Evolutionary conservation across 2,797 vertebrate species (phyloP), one percentile per base, ranked within the genome.

Genomic region (Molossus alvarezi): DNA sequence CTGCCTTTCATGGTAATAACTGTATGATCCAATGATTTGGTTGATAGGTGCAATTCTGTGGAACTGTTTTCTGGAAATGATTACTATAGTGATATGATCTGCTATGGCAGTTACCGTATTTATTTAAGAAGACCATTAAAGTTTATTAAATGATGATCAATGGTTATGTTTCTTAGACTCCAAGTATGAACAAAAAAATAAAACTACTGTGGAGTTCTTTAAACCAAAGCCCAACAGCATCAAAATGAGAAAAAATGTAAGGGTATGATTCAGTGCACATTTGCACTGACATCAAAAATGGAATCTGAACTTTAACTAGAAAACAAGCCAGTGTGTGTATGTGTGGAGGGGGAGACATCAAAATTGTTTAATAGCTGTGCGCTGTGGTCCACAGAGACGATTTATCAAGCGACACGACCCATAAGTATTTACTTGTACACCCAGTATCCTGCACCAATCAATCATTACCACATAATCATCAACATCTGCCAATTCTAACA

Each of bases 1-100:
- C 98, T 98, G 97, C 93, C 98, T 98, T 97, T 97, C 48, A 89
- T 87, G 97, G 98, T 96, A 97, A 90, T 88, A 88, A 91, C 29
- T 95, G 96, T 76, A 95, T 75, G 88, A 95, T 97, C 77, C 73
- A 33, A 95, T 72, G 92, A 97, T 95, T 5, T 95, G 94, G 98
- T n/a, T 91, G 96, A 96, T 85, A 96, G 95, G 96, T 97, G 84
- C 93, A 94, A 79, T 15, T 91, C 53, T 80, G 88, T 69, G 93
- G 48, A 97, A 93, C 87, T 94, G 95, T 96, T 89, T 83, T 92
- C 51, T 11, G 84, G 71, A 93, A 96, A 95, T 83, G 69, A 95
- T 64, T 77, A 97, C 45, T 11, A n/a, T 53, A 88, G 96, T 89
- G 11, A 86, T 91, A 96, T 90, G 69, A 51, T 93, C 64, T 88